Evolutionary conservation across 2,888 invertebrate species (phyloP).

Genomic region (Campopleginae sp.): DNA sequence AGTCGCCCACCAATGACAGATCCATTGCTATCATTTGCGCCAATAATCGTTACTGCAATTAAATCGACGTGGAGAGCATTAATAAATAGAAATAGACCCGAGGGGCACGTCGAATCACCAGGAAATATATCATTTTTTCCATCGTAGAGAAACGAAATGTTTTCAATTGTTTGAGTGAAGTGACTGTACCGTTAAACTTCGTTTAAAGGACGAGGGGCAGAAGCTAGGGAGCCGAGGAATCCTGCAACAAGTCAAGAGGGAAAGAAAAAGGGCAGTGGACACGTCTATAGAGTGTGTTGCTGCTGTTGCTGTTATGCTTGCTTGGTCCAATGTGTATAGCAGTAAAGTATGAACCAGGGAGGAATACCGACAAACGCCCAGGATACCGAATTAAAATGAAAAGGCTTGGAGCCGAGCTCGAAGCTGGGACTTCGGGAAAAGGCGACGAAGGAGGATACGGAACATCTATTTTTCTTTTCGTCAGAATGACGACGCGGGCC

Average conservation of each 20-base stretch:
- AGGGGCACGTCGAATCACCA: neutral
- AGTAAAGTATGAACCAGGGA: conserved; percentile 32
- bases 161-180: neutral
- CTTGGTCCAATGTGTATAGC: conserved; percentile 7
- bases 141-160: neutral
- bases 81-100: neutral
- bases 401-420: conserved; percentile 44
- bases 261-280: conserved; percentile 23
- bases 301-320: conserved; percentile 11
- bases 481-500: conserved; percentile 30
- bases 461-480: conserved; percentile 63
- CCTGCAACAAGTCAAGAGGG: conserved; percentile 24
- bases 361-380: conserved; percentile 45
- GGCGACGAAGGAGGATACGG: conserved; percentile 35
- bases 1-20: no score
- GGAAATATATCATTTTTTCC: neutral
- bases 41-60: neutral
- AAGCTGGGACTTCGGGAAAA: conserved; percentile 5
- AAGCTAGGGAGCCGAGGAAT: conserved; percentile 41
- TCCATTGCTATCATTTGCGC: neutral
- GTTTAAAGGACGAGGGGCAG: conserved; percentile 63
- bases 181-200: conserved; percentile 31
- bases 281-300: neutral
- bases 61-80: neutral
- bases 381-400: conserved; percentile 63